Percentiles rank a stretch among this genome's conserved stretches.
Conservation (phyloP, 2,113 vertebrate genomes). For the Riparia riparia region DNA sequence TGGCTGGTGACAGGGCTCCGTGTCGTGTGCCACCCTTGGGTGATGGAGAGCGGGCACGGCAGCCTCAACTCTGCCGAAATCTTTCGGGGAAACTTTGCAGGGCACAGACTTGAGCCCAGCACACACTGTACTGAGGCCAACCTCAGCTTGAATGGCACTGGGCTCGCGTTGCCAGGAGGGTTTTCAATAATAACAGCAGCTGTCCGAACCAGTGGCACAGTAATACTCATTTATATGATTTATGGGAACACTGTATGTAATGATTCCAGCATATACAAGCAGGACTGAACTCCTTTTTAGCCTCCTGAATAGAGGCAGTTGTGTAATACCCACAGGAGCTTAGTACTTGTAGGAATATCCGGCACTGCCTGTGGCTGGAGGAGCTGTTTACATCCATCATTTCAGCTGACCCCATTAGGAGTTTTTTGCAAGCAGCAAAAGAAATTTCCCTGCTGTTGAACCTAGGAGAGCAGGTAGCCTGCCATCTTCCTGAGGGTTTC, state of each 20-base stretch:
- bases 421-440: neutral
- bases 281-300: slow-evolving; percentile 63
- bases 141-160: neutral
- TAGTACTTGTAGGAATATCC: slow-evolving; percentile 27
- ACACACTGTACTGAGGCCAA: neutral
- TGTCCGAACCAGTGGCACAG: slow-evolving; percentile 1
- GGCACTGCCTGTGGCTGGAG: slow-evolving; percentile 42
- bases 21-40: neutral
- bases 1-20: neutral
- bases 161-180: neutral
- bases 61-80: neutral
- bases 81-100: neutral
- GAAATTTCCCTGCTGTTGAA: neutral
- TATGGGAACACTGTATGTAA: slow-evolving; percentile 30
- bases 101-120: neutral
- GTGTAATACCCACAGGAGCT: slow-evolving; percentile 46
- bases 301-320: slow-evolving; percentile 58
- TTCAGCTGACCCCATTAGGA: slow-evolving; percentile 17
- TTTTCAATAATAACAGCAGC: slow-evolving; percentile 60
- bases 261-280: slow-evolving; percentile 65
- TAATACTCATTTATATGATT: slow-evolving; percentile 55
- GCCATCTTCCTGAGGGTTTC: neutral
- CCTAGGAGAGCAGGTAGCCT: neutral
- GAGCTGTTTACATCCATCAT: slow-evolving; percentile 41
- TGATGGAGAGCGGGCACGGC: neutral